Evolutionary conservation across 2,888 invertebrate species (phyloP).

Genomic region (Dendrolimus pini): DNA sequence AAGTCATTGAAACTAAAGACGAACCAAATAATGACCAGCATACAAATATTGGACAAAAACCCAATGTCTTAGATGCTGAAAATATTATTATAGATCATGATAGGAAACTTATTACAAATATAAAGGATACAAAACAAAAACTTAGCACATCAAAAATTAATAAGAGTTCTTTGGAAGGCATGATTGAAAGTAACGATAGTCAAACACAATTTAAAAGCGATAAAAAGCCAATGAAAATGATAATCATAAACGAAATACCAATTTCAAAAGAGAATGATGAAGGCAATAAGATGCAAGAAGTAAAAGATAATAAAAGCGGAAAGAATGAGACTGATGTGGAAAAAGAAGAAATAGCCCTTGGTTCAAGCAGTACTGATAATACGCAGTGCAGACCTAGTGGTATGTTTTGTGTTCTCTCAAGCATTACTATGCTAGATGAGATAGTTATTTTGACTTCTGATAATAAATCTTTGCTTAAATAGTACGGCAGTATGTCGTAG

Average conservation of each 20-base stretch:
- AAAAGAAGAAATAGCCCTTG: conserved; percentile 9
- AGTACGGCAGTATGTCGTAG: neutral
- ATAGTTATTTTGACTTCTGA: no score
- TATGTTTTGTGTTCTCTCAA: conserved; percentile 12
- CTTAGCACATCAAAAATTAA: neutral
- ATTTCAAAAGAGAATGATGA: conserved; percentile 7
- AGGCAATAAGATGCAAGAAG: conserved; percentile 14
- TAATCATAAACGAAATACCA: conserved; percentile 28
- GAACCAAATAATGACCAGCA: conserved; percentile 20
- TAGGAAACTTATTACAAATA: conserved; percentile 31
- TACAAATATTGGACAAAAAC: conserved; percentile 10
- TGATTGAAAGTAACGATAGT: neutral
- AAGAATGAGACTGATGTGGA: conserved; percentile 10
- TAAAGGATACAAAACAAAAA: conserved; percentile 2
- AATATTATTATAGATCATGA: conserved; percentile 39
- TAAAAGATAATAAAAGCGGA: conserved; percentile 14
- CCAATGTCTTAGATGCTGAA: conserved; percentile 25
- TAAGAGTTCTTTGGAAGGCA: neutral
- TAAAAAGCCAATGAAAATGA: conserved; percentile 23
- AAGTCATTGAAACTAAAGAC: conserved; percentile 41
- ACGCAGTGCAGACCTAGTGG: conserved; percentile 20
- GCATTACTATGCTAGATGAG: neutral
- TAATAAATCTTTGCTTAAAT: neutral
- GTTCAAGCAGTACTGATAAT: conserved; percentile 11
- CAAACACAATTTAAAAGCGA: neutral